Evolutionary conservation across 2,113 vertebrate species (phyloP), one percentile per base, ranked within the genome.

Genomic region (Mystacornis crossleyi): DNA sequence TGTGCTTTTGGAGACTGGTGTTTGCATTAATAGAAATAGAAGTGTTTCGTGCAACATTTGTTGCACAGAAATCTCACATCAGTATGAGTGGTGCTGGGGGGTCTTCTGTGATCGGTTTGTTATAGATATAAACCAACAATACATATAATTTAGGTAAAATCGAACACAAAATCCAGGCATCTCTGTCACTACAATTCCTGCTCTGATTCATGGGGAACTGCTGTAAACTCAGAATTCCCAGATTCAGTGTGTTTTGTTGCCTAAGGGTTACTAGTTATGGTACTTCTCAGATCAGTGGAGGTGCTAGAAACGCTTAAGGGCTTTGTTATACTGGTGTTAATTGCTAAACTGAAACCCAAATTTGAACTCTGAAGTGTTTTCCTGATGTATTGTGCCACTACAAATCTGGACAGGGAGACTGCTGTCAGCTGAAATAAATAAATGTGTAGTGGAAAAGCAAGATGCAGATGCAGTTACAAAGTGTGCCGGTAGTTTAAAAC

Each of bases 351-450:
- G 75, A 94, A 93, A 50, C 73, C 51, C 57, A 75, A 77, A 78
- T 53, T 60, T 94, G 93, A 95, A 85, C 72, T 81, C 93, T 74
- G 73, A 53, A 79, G 71, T 69, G 70, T 75, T 94, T 94, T 79
- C 55, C 73, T 64, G 8, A 78, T n/a, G 19, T 8, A 26, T 33
- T 55, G 16, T 74, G 61, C 79, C 78, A 42, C 64, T 40, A n/a
- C 60, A 93, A 79, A 92, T 91, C 66, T 57, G 84, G 66, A 86
- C 61, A 65, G 43, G 43, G 69, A 87, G 57, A 3, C 33, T 57
- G 45, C 66, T 85, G 87, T 69, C 91, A 95, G 78, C 58, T 65
- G 78, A 93, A 80, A 87, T 85, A 94, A 91, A 93, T 74, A 62
- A 61, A 61, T 38, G 16, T 66, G 80, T 10, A 51, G 43, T 5